Evolutionary conservation across 2,888 invertebrate genomes (phyloP).

Genomic region (Girardia tigrina): DNA sequence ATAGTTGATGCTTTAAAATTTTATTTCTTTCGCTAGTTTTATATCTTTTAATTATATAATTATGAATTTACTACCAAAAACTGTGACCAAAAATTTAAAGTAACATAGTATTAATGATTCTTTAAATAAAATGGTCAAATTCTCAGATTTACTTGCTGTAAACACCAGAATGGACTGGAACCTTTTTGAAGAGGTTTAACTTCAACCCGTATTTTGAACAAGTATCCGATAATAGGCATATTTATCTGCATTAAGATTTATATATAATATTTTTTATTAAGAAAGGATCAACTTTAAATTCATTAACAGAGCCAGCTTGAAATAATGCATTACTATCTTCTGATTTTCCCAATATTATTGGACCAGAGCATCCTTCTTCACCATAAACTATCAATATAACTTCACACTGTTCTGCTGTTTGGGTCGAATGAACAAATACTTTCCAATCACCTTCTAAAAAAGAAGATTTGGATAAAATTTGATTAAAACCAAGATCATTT

Average conservation of each 20-base stretch:
- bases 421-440: background rate
- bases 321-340: conserved; percentile 25
- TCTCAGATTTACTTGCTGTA: conserved; percentile 18
- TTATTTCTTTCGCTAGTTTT: too few species aligned
- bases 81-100: too few species aligned
- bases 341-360: background rate
- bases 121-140: too few species aligned
- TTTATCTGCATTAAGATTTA: background rate
- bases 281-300: background rate
- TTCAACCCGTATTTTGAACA: conserved; percentile 3
- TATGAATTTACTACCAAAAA: too few species aligned
- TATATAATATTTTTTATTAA: background rate
- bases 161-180: background rate
- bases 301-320: conserved; percentile 23
- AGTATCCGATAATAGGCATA: background rate
- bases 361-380: conserved; percentile 23
- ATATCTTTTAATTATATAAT: too few species aligned
- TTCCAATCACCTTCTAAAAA: background rate
- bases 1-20: too few species aligned
- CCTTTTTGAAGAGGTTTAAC: background rate
- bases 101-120: too few species aligned
- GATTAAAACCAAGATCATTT: background rate
- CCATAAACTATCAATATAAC: conserved; percentile 11
- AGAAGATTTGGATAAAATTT: background rate
- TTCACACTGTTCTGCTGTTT: conserved; percentile 20